These are phyloP conservation scores for Polypterus senegalus DNA, from an alignment of 2,113 vertebrate genomes.

Conservation along the genomic window DNA sequence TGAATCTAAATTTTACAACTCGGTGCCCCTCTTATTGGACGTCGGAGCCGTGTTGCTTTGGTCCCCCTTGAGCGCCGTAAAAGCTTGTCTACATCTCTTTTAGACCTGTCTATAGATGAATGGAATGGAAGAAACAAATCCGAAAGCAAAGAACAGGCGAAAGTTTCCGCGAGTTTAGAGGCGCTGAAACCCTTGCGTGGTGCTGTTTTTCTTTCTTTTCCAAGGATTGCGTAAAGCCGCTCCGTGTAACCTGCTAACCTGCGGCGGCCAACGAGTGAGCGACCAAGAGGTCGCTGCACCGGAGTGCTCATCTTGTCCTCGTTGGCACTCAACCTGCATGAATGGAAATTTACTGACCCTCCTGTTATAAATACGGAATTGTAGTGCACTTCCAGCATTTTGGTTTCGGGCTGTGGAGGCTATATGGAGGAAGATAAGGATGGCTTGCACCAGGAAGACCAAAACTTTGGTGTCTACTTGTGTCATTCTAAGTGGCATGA, in stretches of 20 bases:
- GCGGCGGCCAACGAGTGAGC: no score
- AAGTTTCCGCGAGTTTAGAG: conserved; percentile 8
- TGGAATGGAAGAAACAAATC: conserved; percentile 13
- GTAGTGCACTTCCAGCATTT: conserved; percentile 31
- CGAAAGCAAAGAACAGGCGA: neutral
- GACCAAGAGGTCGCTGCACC: neutral
- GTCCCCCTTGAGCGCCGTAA: conserved; percentile 9
- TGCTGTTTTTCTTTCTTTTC: neutral
- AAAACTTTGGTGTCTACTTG: conserved; percentile 99
- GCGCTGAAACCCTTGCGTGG: neutral
- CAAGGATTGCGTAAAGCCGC: neutral
- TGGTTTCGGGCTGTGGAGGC: conserved; percentile 40
- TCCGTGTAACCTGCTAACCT: neutral
- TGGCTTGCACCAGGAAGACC: conserved; percentile 97
- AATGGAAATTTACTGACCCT: conserved; percentile 13
- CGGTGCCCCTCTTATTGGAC: conserved; percentile 22
- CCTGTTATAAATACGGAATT: conserved; percentile 15
- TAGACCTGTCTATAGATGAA: neutral
- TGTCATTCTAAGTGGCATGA: conserved; percentile 96
- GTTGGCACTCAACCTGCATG: conserved; percentile 22
- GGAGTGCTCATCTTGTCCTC: conserved; percentile 6
- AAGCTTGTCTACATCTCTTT: conserved; percentile 1
- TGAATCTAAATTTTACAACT: conserved; percentile 11
- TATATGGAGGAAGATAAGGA: conserved; percentile 85
- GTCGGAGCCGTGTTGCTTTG: conserved; percentile 2